Conservation (phyloP, 1,140 invertebrate species). For the Latrodectus geometricus region DNA sequence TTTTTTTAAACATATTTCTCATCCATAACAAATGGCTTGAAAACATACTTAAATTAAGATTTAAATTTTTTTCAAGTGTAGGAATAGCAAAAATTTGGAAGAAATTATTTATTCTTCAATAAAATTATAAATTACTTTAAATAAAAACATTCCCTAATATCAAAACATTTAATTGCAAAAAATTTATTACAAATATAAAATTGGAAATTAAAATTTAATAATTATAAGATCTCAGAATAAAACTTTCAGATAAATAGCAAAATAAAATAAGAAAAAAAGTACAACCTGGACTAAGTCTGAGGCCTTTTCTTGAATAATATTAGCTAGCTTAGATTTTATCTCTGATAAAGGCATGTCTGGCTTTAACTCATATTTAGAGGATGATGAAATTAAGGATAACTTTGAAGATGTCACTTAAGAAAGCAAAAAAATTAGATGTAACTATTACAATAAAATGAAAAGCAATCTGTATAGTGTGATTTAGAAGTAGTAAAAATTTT, state of each 20-base stretch:
- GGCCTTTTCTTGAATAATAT: slow-evolving; percentile 11
- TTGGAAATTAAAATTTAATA: not conserved
- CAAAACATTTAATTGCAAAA: not conserved
- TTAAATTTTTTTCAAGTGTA: too few species aligned
- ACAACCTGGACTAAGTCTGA: slow-evolving; percentile 38
- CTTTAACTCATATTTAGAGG: slow-evolving; percentile 37
- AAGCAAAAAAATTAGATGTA: not conserved
- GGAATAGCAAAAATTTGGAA: too few species aligned
- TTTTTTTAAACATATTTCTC: too few species aligned
- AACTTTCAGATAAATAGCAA: not conserved
- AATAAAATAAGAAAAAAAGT: not conserved
- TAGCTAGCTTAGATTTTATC: slow-evolving; percentile 21
- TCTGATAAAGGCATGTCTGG: slow-evolving; percentile 8
- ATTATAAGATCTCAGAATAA: not conserved
- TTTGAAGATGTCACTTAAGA: slow-evolving; percentile 38
- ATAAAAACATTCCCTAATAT: not conserved
- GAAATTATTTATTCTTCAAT: too few species aligned
- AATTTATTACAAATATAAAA: not conserved
- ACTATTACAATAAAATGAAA: not conserved
- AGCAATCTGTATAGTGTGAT: not conserved
- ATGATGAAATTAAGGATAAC: slow-evolving; percentile 43
- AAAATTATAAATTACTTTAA: too few species aligned
- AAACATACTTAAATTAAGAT: too few species aligned
- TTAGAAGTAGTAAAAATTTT: not conserved
- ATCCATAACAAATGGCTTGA: too few species aligned